A percentile compares a stretch with the other conserved stretches of the same genome.
These are phyloP conservation scores for Euthynnus affinis DNA, from an alignment of 2,797 vertebrate species.

Conservation along the genomic window DNA sequence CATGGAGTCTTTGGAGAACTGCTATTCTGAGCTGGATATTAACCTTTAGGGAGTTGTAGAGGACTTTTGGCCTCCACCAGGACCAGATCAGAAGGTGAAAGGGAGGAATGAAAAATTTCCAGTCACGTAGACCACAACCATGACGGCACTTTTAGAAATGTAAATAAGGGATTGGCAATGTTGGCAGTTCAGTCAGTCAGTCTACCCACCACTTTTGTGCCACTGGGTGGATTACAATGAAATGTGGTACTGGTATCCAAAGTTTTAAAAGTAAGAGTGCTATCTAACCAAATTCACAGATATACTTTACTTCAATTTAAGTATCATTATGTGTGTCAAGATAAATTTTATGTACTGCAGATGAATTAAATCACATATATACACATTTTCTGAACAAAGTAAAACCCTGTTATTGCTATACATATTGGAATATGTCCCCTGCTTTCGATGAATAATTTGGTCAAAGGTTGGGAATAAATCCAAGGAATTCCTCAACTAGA, in stretches of 20 bases:
- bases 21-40: not conserved
- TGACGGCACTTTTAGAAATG: not conserved
- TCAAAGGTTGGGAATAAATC: conserved; percentile 30
- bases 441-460: conserved; percentile 11
- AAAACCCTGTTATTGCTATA: not conserved
- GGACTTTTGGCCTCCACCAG: not conserved
- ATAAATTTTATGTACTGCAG: no score
- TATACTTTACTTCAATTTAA: not conserved
- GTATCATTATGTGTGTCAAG: not conserved
- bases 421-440: not conserved
- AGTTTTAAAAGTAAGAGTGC: not conserved
- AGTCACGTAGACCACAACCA: not conserved
- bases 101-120: not conserved
- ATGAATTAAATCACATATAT: no score
- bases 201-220: no score
- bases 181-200: no score
- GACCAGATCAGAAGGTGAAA: not conserved
- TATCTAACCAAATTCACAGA: not conserved
- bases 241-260: no score
- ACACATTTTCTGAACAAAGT: not conserved
- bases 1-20: conserved; percentile 16
- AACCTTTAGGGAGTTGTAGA: no score
- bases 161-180: no score
- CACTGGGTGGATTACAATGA: no score
- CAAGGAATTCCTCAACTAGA: conserved; percentile 33